Base-by-base conservation (phyloP, 2,888 invertebrate genomes). In the Acleris emargana region DNA sequence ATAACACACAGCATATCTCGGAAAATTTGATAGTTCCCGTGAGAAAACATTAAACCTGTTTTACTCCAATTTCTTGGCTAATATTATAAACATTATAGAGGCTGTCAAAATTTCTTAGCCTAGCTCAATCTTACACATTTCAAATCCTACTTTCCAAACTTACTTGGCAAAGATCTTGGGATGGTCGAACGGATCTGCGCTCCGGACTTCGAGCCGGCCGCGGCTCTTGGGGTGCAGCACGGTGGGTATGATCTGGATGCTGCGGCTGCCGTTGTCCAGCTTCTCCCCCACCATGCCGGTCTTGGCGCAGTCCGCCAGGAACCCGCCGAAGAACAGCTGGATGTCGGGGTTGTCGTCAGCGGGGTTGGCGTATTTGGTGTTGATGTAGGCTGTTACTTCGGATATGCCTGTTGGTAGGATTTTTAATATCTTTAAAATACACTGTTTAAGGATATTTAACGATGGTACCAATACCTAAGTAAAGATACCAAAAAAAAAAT, bases 161-260 rank as follows among this genome's bases (percentile, higher is more conserved):
- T 93, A 97, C 89, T 97, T 97, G 38, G 97, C 97, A 77, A 95
- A 96, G 63, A 99, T 97, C 75, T 96, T 93, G 0, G 99, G 99
- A 72, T 96, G 94, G 1, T 95, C 95, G 54, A 96, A 89, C 0
- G 99, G 98, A 87, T 99, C 95, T 57, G 93, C 94, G 11, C 95
- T 96, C 68, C 93, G 94, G 28, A 99, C 93, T 71, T 95, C 95
- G 4, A 96, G 84, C 42, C 94, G 94, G 0, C 99, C 99, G 11
- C 96, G 93, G 71, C 98, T 98, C 81, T 96, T 96, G 0, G 99
- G 97, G 77, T 97, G 96, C 75, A 99, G 84, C 0, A 97, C 94
- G 0, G 97, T 95, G 0, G 97, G 97, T 67, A 97, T 96, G 58
- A 97, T 95, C 77, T 90, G 89, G 2, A 97, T 94, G 54, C 93